Conservation (phyloP, 2,888 invertebrate species). For the Teleogryllus oceanicus region DNA sequence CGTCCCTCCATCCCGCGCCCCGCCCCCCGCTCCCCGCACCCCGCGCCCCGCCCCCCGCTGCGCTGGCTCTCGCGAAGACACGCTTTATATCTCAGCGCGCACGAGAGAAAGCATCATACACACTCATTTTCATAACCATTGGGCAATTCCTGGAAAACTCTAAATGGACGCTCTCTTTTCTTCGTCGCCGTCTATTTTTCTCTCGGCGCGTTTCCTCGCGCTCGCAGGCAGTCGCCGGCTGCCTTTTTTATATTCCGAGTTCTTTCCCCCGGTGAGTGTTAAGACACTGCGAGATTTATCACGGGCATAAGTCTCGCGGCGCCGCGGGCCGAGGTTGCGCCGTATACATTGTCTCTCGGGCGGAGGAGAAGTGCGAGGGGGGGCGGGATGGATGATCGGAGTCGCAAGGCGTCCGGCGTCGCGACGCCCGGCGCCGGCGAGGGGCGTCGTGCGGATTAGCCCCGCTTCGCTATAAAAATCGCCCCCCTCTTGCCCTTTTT, state of each 20-base stretch:
- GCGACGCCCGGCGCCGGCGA: neutral
- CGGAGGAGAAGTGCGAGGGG: conserved; percentile 28
- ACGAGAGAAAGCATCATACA: conserved; percentile 26
- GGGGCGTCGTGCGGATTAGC: neutral
- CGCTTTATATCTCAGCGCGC: neutral
- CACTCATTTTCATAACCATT: conserved; percentile 37
- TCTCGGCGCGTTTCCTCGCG: neutral
- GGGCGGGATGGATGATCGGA: conserved; percentile 11
- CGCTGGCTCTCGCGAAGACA: conserved; percentile 19
- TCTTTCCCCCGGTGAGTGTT: conserved; percentile 29
- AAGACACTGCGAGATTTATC: conserved; percentile 33
- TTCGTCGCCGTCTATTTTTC: conserved; percentile 1
- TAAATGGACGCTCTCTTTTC: conserved; percentile 36
- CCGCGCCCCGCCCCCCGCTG: neutral
- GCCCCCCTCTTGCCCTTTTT: neutral
- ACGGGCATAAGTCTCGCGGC: conserved; percentile 32
- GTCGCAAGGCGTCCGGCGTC: neutral
- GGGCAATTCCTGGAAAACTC: conserved; percentile 34
- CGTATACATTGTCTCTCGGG: conserved; percentile 37
- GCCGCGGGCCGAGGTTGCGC: conserved; percentile 25
- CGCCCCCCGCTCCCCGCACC: too few relatives aligned
- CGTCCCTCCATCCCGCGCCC: neutral
- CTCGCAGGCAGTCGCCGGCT: neutral
- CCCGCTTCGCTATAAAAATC: neutral
- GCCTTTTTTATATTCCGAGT: conserved; percentile 32